A percentile compares a stretch with the other conserved stretches of the same genome.
Conservation (phyloP, 2,888 invertebrate genomes). For the Melinopterus prodromus region DNA sequence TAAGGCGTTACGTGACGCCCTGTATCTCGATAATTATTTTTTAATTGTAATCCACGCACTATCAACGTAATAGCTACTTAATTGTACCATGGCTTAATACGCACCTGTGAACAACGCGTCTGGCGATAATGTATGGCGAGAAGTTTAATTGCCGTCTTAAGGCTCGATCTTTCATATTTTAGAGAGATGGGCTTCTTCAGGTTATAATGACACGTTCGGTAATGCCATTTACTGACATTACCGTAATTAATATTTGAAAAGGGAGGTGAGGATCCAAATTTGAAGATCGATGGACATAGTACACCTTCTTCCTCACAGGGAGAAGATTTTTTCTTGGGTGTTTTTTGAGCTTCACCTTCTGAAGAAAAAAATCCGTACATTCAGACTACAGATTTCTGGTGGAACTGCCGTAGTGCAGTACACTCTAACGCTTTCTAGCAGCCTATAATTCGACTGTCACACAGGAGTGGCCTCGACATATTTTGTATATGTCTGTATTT, state of each 20-base stretch:
- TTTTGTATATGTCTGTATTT: too few species aligned
- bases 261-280: neutral
- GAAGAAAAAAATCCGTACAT: too few species aligned
- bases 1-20: neutral
- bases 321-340: neutral
- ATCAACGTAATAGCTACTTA: neutral
- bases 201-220: neutral
- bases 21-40: constrained; percentile 4
- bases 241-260: neutral
- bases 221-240: neutral
- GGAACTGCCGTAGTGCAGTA: too few species aligned
- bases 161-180: neutral
- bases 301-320: neutral
- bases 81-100: neutral
- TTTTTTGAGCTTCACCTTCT: too few species aligned
- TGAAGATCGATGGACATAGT: neutral
- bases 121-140: neutral
- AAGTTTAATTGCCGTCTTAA: neutral
- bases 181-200: neutral
- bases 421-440: too few species aligned
- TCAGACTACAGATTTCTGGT: too few species aligned
- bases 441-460: too few species aligned
- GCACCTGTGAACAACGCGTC: neutral
- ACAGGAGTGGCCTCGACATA: too few species aligned
- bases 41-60: neutral